A percentile compares a stretch with the other conserved stretches of the same genome.
Evolutionary conservation across 2,888 invertebrate species (phyloP).

Genomic region (Brachypterus glaber): DNA sequence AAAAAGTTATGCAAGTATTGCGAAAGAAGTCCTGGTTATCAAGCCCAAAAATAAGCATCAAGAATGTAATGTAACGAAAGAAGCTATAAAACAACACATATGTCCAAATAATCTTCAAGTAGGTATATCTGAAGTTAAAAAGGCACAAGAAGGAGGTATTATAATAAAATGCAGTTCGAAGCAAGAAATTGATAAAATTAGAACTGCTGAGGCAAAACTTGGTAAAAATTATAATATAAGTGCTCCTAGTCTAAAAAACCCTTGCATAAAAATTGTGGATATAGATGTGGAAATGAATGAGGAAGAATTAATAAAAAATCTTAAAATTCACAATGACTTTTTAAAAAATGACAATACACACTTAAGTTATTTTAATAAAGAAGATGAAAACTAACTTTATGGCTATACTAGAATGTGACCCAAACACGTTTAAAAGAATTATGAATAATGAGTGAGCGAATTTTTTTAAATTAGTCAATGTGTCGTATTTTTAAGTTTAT

Average conservation of each 20-base stretch:
- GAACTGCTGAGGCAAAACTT: slow-evolving; percentile 5
- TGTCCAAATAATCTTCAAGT: not conserved
- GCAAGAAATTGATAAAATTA: slow-evolving; percentile 2
- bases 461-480: not conserved
- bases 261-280: slow-evolving; percentile 2
- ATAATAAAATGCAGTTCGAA: slow-evolving; percentile 6
- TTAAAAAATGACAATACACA: slow-evolving; percentile 2
- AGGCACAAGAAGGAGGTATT: slow-evolving; percentile 1
- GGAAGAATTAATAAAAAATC: slow-evolving; percentile 1
- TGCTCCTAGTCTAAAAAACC: slow-evolving; percentile 6
- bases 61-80: slow-evolving; percentile 3
- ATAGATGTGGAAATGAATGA: slow-evolving; percentile 1
- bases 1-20: slow-evolving; percentile 11
- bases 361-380: slow-evolving; percentile 4
- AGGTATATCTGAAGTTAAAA: not conserved
- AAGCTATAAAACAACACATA: slow-evolving; percentile 6
- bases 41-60: slow-evolving; percentile 7
- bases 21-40: slow-evolving; percentile 5
- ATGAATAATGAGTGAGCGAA: slow-evolving; percentile 3
- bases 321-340: slow-evolving; percentile 7
- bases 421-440: slow-evolving; percentile 4
- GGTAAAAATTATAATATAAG: slow-evolving; percentile 8
- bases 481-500: not conserved
- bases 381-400: slow-evolving; percentile 9
- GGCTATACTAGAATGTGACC: slow-evolving; percentile 9